These are phyloP conservation scores for Urocyon cinereoargenteus DNA, from an alignment of 2,797 vertebrate genomes.

Conservation along the genomic window DNA sequence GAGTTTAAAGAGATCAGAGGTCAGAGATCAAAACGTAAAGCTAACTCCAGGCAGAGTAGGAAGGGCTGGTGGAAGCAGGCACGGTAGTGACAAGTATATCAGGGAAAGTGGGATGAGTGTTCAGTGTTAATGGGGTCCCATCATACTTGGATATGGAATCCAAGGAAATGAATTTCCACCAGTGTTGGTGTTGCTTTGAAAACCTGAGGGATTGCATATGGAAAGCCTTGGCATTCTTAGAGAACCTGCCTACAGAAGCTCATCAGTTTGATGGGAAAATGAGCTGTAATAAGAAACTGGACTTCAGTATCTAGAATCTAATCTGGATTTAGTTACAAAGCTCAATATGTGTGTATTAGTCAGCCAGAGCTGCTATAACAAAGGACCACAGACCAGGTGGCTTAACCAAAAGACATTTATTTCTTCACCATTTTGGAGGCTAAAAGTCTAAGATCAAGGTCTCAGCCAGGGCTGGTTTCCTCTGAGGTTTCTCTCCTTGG, in stretches of 20 bases:
- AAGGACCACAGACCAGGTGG: neutral
- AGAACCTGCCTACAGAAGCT: neutral
- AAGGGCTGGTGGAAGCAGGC: too few species aligned
- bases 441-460: neutral
- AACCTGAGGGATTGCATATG: neutral
- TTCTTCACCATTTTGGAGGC: neutral
- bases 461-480: neutral
- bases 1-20: neutral
- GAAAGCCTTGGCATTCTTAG: neutral
- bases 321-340: neutral
- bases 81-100: neutral
- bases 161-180: neutral
- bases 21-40: neutral
- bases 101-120: neutral
- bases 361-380: neutral
- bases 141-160: neutral
- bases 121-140: neutral
- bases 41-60: neutral
- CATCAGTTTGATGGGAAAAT: neutral
- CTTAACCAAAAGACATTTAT: neutral
- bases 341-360: neutral
- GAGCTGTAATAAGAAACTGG: neutral
- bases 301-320: neutral
- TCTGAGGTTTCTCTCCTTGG: neutral
- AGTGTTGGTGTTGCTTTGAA: neutral